Evolutionary conservation across 1,140 invertebrate genomes (phyloP).

Genomic region (Saccostrea cuccullata): DNA sequence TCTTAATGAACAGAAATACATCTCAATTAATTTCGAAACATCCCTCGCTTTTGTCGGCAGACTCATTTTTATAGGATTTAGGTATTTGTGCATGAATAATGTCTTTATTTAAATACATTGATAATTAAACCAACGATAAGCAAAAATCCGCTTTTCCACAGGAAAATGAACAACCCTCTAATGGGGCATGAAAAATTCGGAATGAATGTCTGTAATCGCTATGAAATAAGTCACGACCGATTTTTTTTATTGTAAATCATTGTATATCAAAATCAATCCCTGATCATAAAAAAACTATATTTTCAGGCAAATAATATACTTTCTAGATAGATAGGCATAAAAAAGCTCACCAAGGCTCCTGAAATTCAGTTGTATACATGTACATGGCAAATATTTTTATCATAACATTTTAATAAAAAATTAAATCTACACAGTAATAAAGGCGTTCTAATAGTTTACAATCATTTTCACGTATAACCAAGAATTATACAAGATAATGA

Average conservation of each 20-base stretch:
- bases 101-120: constrained; percentile 7
- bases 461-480: no score
- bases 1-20: constrained; percentile 15
- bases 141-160: neutral
- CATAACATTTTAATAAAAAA: no score
- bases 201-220: neutral
- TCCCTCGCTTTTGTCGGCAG: neutral
- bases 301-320: neutral
- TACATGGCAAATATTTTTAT: no score
- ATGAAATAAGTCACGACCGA: neutral
- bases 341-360: no score
- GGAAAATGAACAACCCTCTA: neutral
- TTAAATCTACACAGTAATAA: no score
- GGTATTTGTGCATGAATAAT: neutral
- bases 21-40: constrained; percentile 2
- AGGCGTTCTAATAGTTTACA: no score
- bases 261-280: neutral
- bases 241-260: neutral
- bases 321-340: neutral
- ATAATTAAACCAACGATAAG: constrained; percentile 8
- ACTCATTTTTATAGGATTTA: neutral
- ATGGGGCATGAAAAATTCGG: neutral
- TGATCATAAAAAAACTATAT: neutral
- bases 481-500: no score
- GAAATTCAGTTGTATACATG: no score